Base-by-base conservation (phyloP, 92 coral and sea anemone species). In the Siderastrea radians region DNA sequence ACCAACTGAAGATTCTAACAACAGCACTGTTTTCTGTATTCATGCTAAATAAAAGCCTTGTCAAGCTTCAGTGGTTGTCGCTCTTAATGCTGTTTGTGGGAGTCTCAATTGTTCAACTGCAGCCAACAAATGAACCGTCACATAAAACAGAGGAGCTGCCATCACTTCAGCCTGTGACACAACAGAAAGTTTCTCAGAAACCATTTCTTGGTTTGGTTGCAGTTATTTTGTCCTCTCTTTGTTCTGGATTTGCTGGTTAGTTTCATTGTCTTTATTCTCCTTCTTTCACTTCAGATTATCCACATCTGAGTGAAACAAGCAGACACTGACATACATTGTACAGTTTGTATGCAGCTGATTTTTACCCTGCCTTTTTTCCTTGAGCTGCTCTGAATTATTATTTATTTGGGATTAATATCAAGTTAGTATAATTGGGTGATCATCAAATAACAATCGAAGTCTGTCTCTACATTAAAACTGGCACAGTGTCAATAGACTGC, bases 221-320 rank as follows among this genome's bases (percentile, higher is more conserved):
- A 58, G 99, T 98, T 60, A 84, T 94, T 80, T 62, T 93, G 72
- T 98, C 99, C 19, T 80, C 95, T 64, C 74, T 98, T n/a, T 98
- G 99, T 71, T 98, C 99, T 49, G 99, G 99, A 49, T 98, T 98
- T 92, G 98, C 99, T 26, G 98, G 99, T 95, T 60, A 68, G 88
- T 77, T 57, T 66, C 26, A n/a, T 5, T 26, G 45, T 15, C 17
- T 63, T 63, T 63, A 10, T 63, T n/a, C 7, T 63, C n/a, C 62
- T 58, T 6, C 11, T 54, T 54, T 65, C 14, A 8, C 19, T 26
- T 26, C 38, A 26, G 38, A 26, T 26, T 26, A 26, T 26, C 38
- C 38, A 0, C 38, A 26, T 26, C 38, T 26, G 38, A 26, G 38
- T 26, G 38, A 26, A 26, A 26, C 38, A 58, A 15, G 10, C 9